A percentile compares a stretch with the other conserved stretches of the same genome.
Conservation (phyloP, 2,888 invertebrate genomes). For the Willowsia nigromaculata region DNA sequence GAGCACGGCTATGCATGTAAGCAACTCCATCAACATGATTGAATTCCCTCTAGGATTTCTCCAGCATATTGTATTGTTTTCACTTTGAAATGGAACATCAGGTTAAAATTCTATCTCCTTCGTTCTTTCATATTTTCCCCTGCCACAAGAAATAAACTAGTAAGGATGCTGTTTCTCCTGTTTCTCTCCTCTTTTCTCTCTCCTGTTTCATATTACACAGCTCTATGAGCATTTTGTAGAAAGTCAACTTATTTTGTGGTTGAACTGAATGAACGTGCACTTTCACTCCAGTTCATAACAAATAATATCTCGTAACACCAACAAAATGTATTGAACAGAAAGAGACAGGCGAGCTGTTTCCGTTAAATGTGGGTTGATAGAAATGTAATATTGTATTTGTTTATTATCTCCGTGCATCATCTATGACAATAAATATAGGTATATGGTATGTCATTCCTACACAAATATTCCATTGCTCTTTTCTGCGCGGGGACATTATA, state of each 20-base stretch:
- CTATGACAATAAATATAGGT: background rate
- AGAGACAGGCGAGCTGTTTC: background rate
- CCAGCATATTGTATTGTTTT: constrained; percentile 28
- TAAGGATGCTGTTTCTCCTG: too few relatives aligned
- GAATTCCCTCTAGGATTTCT: constrained; percentile 21
- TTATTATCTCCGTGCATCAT: background rate
- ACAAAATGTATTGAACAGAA: background rate
- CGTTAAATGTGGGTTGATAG: background rate
- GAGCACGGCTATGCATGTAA: background rate
- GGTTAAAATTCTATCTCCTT: background rate
- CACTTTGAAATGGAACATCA: background rate
- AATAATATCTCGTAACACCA: background rate
- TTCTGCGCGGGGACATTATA: background rate
- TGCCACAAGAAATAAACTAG: background rate
- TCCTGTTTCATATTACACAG: background rate
- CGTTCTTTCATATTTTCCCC: background rate
- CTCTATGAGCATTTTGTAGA: background rate
- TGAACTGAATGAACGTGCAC: background rate
- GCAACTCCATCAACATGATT: background rate
- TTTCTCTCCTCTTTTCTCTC: too few relatives aligned
- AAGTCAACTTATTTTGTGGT: constrained; percentile 14
- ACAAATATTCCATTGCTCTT: background rate
- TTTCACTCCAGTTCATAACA: background rate
- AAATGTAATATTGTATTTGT: background rate
- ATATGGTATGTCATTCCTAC: too few relatives aligned